A percentile compares a stretch with the other conserved stretches of the same genome.
Conservation (phyloP, 2,113 vertebrate species). For the Brachypteracias leptosomus region DNA sequence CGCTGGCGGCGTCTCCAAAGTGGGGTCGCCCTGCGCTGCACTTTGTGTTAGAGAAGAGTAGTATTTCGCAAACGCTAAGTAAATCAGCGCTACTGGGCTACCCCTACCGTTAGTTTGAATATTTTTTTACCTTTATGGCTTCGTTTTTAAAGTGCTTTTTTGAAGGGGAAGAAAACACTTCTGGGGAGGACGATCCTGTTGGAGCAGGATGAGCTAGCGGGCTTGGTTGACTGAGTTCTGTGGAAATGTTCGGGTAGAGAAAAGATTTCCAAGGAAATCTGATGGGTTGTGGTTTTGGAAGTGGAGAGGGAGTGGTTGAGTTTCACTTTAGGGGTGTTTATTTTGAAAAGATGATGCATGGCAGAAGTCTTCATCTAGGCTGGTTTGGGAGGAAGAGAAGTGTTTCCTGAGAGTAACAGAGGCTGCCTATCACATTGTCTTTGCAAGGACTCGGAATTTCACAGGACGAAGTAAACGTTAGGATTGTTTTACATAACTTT, state of each 20-base stretch:
- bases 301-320: not conserved
- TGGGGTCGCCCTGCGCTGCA: not conserved
- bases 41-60: not conserved
- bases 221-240: not conserved
- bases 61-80: not conserved
- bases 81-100: accelerated
- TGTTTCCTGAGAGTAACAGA: not conserved
- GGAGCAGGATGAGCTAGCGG: not conserved
- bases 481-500: not conserved
- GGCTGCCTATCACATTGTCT: not conserved
- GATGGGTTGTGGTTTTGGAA: not conserved
- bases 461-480: not conserved
- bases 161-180: too few relatives aligned
- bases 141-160: not conserved
- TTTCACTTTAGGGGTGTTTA: not conserved
- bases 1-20: not conserved
- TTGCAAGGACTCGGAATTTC: not conserved
- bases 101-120: accelerated
- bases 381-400: not conserved
- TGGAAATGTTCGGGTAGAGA: not conserved
- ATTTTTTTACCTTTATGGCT: accelerated
- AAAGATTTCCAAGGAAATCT: not conserved
- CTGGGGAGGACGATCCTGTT: accelerated
- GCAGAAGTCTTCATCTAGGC: not conserved
- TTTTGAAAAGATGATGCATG: not conserved